A percentile compares a stretch with the other conserved stretches of the same genome.
Conservation (phyloP, 1,140 invertebrate genomes). For the Oreohelix idahoensis region DNA sequence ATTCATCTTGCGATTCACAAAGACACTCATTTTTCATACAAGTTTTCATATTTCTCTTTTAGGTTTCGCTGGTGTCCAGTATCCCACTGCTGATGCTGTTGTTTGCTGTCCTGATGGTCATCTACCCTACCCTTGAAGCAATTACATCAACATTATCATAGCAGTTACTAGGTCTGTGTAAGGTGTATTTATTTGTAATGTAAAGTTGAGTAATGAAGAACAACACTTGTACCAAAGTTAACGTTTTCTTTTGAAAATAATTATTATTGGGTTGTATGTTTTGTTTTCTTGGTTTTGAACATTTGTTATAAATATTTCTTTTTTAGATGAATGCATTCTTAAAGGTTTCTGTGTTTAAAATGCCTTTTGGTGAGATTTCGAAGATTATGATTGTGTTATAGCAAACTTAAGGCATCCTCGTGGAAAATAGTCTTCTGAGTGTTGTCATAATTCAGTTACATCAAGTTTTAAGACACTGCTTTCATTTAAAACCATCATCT, state of each 20-base stretch:
- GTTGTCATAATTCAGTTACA: no score
- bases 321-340: no score
- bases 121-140: constrained; percentile 71
- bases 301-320: not conserved
- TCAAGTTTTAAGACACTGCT: no score
- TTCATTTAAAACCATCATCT: no score
- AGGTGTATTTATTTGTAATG: not conserved
- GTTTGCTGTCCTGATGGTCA: constrained; percentile 71
- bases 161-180: not conserved
- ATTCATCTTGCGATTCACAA: no score
- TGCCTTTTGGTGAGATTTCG: no score
- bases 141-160: constrained; percentile 69
- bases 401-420: no score
- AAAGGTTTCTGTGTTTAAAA: no score
- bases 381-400: no score
- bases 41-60: constrained; percentile 36
- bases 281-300: not conserved
- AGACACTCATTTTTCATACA: no score
- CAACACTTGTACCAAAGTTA: not conserved
- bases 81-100: constrained; percentile 73
- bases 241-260: not conserved
- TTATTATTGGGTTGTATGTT: not conserved
- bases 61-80: constrained; percentile 72
- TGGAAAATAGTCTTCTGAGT: no score
- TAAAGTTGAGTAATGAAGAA: not conserved